Percentiles rank a stretch among this genome's conserved stretches.
These are phyloP conservation scores for Pseudopleuronectes americanus DNA, from an alignment of 2,797 vertebrate genomes.

Conservation along the genomic window DNA sequence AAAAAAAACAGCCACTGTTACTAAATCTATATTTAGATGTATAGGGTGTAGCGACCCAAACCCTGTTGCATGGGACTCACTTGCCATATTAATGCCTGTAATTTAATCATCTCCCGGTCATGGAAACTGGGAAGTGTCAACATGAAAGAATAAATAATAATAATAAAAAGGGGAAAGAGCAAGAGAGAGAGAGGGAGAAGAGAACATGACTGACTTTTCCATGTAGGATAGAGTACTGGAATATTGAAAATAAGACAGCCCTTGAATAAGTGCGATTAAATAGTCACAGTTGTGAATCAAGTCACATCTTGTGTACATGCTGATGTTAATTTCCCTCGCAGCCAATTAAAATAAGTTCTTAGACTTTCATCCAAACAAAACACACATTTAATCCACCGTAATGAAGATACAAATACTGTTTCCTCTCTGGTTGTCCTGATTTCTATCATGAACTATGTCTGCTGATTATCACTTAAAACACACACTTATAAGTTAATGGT, in stretches of 20 bases:
- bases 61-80: constrained; percentile 65
- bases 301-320: constrained; percentile 20
- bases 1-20: constrained; percentile 69
- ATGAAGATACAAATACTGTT: not conserved
- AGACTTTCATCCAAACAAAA: not conserved
- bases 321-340: constrained; percentile 58
- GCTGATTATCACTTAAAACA: not conserved
- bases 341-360: constrained; percentile 55
- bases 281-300: constrained; percentile 50
- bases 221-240: constrained; percentile 43
- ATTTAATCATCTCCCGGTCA: constrained; percentile 76
- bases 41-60: constrained; percentile 55
- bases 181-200: constrained; percentile 13
- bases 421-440: not conserved
- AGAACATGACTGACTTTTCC: constrained; percentile 34
- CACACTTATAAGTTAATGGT: constrained; percentile 8
- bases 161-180: constrained; percentile 49
- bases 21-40: constrained; percentile 85
- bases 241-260: constrained; percentile 47
- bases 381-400: not conserved
- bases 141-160: constrained; percentile 74
- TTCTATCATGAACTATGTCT: not conserved
- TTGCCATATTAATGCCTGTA: constrained; percentile 76
- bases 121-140: constrained; percentile 76
- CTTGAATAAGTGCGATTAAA: constrained; percentile 51